These are phyloP conservation scores for Himalopsyche kuldschensis DNA, from an alignment of 2,888 invertebrate species.

Conservation along the genomic window DNA sequence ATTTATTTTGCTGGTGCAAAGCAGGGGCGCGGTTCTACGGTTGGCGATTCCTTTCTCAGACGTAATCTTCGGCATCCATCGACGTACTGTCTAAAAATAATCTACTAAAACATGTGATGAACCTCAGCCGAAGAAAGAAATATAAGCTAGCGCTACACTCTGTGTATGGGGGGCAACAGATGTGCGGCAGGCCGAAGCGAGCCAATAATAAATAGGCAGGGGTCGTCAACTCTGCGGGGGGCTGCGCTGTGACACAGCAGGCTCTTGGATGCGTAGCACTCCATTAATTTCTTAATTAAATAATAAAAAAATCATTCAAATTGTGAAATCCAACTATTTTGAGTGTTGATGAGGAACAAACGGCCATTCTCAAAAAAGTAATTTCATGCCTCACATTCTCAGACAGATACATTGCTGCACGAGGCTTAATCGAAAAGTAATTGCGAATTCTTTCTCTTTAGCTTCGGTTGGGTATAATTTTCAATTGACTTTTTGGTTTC, in stretches of 20 bases:
- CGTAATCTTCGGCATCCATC: constrained; percentile 21
- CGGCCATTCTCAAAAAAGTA: too few species aligned
- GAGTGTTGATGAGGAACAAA: too few species aligned
- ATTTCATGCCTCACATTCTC: too few species aligned
- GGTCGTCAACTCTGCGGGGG: background rate
- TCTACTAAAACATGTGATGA: constrained; percentile 33
- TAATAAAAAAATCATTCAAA: too few species aligned
- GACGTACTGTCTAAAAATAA: constrained; percentile 31
- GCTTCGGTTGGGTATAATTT: too few species aligned
- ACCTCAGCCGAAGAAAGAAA: constrained; percentile 31
- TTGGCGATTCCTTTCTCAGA: background rate
- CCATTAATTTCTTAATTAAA: too few species aligned
- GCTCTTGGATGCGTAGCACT: background rate
- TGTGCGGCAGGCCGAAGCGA: constrained; percentile 13
- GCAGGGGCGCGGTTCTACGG: background rate
- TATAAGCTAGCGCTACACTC: constrained; percentile 6
- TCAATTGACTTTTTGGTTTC: too few species aligned
- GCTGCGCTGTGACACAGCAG: background rate
- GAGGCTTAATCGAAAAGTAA: too few species aligned
- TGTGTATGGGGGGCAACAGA: constrained; percentile 23
- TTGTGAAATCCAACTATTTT: too few species aligned
- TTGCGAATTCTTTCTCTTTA: too few species aligned
- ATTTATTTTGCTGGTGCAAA: background rate
- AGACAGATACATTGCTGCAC: too few species aligned
- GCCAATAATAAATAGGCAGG: constrained; percentile 1